Percentiles rank a stretch among this genome's conserved stretches.
Conservation (phyloP, 2,113 vertebrate genomes). For the Lichenostomus cassidix region DNA sequence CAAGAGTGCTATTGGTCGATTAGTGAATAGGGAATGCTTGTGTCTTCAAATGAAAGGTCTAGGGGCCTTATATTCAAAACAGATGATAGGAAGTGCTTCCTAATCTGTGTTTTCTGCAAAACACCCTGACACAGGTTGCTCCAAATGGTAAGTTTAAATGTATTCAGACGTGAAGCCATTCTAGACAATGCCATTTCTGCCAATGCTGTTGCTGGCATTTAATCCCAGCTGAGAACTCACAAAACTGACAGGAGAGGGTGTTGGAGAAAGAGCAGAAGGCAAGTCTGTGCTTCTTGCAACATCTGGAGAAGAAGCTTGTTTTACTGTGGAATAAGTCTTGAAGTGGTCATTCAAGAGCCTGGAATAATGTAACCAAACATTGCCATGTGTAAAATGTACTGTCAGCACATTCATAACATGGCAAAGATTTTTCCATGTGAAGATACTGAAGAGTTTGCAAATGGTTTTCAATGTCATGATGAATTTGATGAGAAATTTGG, state of each 20-base stretch:
- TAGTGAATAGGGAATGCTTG: not conserved
- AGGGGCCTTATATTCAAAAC: not conserved
- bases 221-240: conserved; percentile 66
- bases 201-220: conserved; percentile 54
- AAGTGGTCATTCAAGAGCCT: conserved; percentile 87
- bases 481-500: conserved; percentile 84
- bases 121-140: not conserved
- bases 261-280: conserved; percentile 73
- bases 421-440: conserved; percentile 81
- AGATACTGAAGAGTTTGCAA: conserved; percentile 69
- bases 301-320: conserved; percentile 73
- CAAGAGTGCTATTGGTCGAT: not conserved
- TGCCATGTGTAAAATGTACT: conserved; percentile 86
- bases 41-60: not conserved
- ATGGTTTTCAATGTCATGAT: conserved; percentile 81
- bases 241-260: conserved; percentile 77
- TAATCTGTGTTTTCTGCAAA: not conserved
- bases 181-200: not conserved
- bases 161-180: not conserved
- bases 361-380: conserved; percentile 84
- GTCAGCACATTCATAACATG: conserved; percentile 86
- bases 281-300: conserved; percentile 77
- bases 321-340: conserved; percentile 75
- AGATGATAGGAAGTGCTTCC: not conserved
- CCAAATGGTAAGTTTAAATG: not conserved